phyloP scores from a whole-genome alignment of 2,888 invertebrate species.

The Drosophila peninsularis region DNA sequence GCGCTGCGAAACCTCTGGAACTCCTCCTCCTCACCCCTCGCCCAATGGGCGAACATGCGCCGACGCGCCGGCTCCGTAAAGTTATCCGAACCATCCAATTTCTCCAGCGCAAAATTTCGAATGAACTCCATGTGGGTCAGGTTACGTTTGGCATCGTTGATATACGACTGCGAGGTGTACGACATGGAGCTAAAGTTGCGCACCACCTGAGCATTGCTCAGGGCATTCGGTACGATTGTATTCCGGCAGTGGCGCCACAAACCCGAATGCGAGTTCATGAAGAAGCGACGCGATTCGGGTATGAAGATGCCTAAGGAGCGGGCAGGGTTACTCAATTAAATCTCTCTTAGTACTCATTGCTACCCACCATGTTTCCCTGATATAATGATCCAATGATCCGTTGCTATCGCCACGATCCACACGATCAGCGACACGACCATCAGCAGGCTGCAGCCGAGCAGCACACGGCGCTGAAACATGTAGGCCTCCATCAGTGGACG shows the following conservation, averaged over 20 bases:
- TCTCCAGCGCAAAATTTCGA: conserved; percentile 65
- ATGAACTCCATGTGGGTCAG: conserved; percentile 78
- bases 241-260: conserved; percentile 87
- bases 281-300: conserved; percentile 86
- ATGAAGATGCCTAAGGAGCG: conserved; percentile 86
- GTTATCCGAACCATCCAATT: conserved; percentile 55
- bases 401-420: conserved; percentile 91
- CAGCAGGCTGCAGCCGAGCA: conserved; percentile 89
- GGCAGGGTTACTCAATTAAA: background rate
- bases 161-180: conserved; percentile 67
- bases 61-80: conserved; percentile 79
- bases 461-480: conserved; percentile 89
- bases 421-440: conserved; percentile 88
- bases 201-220: conserved; percentile 86
- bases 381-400: conserved; percentile 90
- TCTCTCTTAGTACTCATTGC: background rate
- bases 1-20: conserved; percentile 78
- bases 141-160: conserved; percentile 78
- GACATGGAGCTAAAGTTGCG: conserved; percentile 86
- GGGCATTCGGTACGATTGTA: conserved; percentile 82
- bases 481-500: conserved; percentile 87
- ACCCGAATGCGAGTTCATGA: conserved; percentile 89
- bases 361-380: conserved; percentile 81
- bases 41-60: conserved; percentile 84
- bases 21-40: conserved; percentile 76